Evolutionary conservation across 2,797 vertebrate species (phyloP).

Genomic region (Oryzias dopingdopingensis): DNA sequence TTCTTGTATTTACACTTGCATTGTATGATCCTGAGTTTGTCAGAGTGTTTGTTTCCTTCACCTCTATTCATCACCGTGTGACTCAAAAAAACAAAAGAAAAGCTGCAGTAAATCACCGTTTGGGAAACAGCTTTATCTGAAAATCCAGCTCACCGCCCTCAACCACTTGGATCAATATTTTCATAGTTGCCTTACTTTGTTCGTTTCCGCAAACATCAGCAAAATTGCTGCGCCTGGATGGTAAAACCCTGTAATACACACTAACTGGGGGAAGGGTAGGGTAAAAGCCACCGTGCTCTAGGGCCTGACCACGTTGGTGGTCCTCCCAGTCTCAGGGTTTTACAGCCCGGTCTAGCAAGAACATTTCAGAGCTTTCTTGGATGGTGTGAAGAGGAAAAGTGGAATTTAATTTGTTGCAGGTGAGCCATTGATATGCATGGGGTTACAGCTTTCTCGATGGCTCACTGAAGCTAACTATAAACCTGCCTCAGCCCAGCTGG

Average conservation of each 20-base stretch:
- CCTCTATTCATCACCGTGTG: background rate
- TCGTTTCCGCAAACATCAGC: slow-evolving; percentile 50
- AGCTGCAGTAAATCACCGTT: slow-evolving; percentile 4
- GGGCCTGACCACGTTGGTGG: slow-evolving; percentile 62
- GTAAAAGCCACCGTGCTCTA: slow-evolving; percentile 37
- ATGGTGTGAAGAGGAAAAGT: slow-evolving; percentile 36
- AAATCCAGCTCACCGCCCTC: slow-evolving; percentile 12
- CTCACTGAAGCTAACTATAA: slow-evolving; percentile 6
- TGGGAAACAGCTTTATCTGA: slow-evolving; percentile 25
- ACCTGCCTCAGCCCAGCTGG: background rate
- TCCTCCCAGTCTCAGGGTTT: slow-evolving; percentile 47
- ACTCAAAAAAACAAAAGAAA: slow-evolving; percentile 8
- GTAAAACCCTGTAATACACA: slow-evolving; percentile 50
- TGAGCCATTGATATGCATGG: slow-evolving; percentile 30
- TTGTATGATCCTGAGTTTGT: background rate
- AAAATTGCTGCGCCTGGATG: slow-evolving; percentile 23
- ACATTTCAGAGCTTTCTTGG: slow-evolving; percentile 39
- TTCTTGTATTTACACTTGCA: no score
- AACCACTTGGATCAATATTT: slow-evolving; percentile 52
- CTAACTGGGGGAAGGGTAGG: slow-evolving; percentile 22
- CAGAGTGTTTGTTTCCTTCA: background rate
- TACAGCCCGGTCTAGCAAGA: slow-evolving; percentile 54
- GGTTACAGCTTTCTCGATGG: slow-evolving; percentile 22
- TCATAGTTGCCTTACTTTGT: slow-evolving; percentile 32
- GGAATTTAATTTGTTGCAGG: slow-evolving; percentile 45